Evolutionary conservation across 2,113 vertebrate species (phyloP), one percentile per base, ranked within the genome.

Genomic region (Campylorhamphus procurvoides): DNA sequence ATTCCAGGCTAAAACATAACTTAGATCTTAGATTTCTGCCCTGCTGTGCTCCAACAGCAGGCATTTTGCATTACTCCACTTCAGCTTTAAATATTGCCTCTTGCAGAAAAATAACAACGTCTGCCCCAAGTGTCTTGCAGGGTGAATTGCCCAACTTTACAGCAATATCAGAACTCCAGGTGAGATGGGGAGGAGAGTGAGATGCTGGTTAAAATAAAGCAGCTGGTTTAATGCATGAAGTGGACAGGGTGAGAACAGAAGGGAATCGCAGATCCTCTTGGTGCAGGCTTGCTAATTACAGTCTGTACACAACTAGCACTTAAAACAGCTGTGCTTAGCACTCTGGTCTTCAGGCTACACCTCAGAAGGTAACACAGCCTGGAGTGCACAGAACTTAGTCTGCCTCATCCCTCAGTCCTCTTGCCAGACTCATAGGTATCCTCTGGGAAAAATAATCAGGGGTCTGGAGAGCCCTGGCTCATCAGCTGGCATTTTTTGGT

Each of bases 161-260:
- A 96, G 96, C 93, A 90, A 96, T 96, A 97, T 90, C 96, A 97
- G 96, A 96, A 93, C 96, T 96, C 95, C 95, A 89, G 74, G 67
- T 37, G 84, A 93, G 90, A 53, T 35, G 40, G 79, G 93, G 72
- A 94, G 78, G 85, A 96, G 72, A 35, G 31, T 10, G 52, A 80
- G 76, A 49, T 4, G 53, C n/a, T 84, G 86, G 49, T 73, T 96
- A 75, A 89, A 92, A 69, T 58, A 82, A 87, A 91, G 76, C 93
- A 95, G 84, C 90, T 93, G 44, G 40, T 89, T 96, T 87, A 89
- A 92, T 29, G 37, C 37, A 22, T 71, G 84, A 87, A 68, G 53
- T 93, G 44, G 8, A 59, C 46, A 89, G 94, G 94, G 93, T 95
- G 96, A 97, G 96, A 96, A 94, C 94, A 96, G 95, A 96, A 96